phyloP scores from a whole-genome alignment of 2,888 invertebrate genomes.

The Mystacides longicornis region DNA sequence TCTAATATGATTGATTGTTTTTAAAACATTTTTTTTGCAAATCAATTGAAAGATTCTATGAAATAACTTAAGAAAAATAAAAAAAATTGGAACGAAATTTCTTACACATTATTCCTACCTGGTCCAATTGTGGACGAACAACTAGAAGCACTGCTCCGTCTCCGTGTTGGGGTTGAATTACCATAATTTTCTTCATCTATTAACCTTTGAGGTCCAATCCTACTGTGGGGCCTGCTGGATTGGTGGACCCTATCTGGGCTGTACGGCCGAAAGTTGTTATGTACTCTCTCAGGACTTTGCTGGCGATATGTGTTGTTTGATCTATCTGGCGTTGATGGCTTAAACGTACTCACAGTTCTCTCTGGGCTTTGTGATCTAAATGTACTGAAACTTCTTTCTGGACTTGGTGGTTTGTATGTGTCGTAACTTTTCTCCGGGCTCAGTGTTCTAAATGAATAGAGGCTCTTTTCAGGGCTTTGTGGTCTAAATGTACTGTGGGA shows the following conservation, averaged over 20 bases:
- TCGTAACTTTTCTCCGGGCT: background rate
- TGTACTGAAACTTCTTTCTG: background rate
- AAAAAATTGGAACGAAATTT: conserved; percentile 49
- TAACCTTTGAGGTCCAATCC: conserved; percentile 1
- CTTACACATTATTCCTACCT: conserved; percentile 53
- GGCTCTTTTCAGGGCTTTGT: background rate
- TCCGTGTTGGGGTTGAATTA: conserved; percentile 23
- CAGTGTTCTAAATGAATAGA: background rate
- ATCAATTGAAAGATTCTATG: too few relatives aligned
- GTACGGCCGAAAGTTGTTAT: background rate
- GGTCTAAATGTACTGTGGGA: background rate
- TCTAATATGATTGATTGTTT: too few relatives aligned
- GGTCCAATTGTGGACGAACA: conserved; percentile 30
- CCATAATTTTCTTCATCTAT: conserved; percentile 6
- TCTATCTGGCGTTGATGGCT: background rate
- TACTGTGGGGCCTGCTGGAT: conserved; percentile 3
- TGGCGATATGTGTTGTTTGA: background rate
- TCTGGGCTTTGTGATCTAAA: background rate
- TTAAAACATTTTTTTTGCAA: too few relatives aligned
- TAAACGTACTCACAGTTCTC: background rate
- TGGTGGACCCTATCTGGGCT: conserved; percentile 11
- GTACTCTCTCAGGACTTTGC: background rate
- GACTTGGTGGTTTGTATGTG: background rate
- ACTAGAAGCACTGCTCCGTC: conserved; percentile 22
- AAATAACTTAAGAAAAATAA: too few relatives aligned